Evolutionary conservation across 1,140 invertebrate genomes (phyloP), one percentile per base, ranked within the genome.

Genomic region (Centruroides sculpturatus): DNA sequence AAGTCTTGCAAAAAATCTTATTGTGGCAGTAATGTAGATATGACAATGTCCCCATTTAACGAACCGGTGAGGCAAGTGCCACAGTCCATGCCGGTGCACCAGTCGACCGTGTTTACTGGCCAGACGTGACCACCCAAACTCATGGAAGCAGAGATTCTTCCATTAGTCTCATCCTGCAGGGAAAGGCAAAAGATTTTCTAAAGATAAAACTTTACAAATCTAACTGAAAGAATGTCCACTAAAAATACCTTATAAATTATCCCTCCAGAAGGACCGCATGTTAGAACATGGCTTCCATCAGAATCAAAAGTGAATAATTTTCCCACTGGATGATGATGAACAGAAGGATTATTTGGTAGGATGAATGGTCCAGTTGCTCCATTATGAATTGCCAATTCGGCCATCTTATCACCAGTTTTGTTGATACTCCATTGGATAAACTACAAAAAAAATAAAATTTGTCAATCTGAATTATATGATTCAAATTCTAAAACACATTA

Each of bases 51-150:
- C 35, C 81, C 81, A 68, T 83, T 81, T 48, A 75, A 72, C 6
- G 79, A 77, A 46, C 81, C 81, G 53, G 81, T 82, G 52, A 83
- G 75, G 68, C 81, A 83, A 23, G 81, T 80, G 47, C 77, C 77
- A 36, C 80, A 82, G 68, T 82, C 80, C 69, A 81, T 79, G 10
- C 80, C 77, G 41, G 77, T 80, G 10, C 80, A 79, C 82, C 82
- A 84, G 69, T 85, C 82, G 55, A 82, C 81, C 41, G 81, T 81
- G 11, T 76, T 69, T 8, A 80, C 67, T 0, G 79, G 76, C 47
- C 74, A 73, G 61, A 75, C 78, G 62, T 83, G 81, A 52, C 79
- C 80, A 35, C 78, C 78, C 12, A 83, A 66, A 59, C 78, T 75
- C 8, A 53, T 6, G 5, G 35, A 53, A 34, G 51, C 23, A 6